Evolutionary conservation across 2,113 vertebrate genomes (phyloP).

Genomic region (Pionites leucogaster): DNA sequence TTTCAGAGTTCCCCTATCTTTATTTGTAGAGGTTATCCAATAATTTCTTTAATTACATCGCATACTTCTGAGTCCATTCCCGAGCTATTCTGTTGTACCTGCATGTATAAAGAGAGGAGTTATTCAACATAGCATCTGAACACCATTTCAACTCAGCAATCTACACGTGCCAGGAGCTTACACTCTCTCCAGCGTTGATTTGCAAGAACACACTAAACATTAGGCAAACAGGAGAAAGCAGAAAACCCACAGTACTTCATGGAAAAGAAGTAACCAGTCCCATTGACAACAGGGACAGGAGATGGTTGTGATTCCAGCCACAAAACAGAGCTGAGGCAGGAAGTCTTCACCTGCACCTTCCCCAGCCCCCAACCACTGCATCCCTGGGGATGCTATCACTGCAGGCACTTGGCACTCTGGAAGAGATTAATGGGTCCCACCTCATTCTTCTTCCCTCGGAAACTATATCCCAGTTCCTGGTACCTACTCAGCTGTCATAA

Average conservation of each 20-base stretch:
- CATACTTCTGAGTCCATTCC: constrained; percentile 99
- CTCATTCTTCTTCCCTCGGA: neutral
- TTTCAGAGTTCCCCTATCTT: constrained; percentile 97
- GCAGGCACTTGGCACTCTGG: neutral
- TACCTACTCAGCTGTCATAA: neutral
- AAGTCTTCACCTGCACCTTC: neutral
- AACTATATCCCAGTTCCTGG: neutral
- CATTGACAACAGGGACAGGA: neutral
- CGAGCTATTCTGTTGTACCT: constrained; percentile 99
- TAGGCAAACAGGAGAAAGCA: neutral
- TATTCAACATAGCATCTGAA: constrained; percentile 3
- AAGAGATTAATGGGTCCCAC: neutral
- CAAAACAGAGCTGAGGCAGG: neutral
- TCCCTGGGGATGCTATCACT: neutral
- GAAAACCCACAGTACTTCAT: neutral
- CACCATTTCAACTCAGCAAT: neutral
- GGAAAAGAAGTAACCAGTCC: neutral
- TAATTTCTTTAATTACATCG: constrained; percentile 97
- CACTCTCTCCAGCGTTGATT: neutral
- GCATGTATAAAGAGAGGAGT: constrained; percentile 71
- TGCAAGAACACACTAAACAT: neutral
- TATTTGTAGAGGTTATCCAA: constrained; percentile 94
- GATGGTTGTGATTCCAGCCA: neutral
- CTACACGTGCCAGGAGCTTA: neutral
- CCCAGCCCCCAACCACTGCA: neutral